Percentiles rank a stretch among this genome's conserved stretches.
Evolutionary conservation across 2,888 invertebrate species (phyloP).

Genomic region (Troilus luridus): DNA sequence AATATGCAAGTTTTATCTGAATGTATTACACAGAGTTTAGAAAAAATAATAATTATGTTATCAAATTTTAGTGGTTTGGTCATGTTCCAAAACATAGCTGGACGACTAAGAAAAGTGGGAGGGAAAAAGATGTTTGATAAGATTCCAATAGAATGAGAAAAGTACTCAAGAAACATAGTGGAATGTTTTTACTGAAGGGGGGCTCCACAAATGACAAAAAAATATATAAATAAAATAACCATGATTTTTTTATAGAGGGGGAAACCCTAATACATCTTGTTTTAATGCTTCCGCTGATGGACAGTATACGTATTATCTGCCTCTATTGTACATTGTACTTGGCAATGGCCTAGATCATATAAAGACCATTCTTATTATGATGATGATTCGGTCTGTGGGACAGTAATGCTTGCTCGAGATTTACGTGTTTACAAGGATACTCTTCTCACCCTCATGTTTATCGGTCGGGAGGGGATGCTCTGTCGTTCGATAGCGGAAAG

Average conservation of each 20-base stretch:
- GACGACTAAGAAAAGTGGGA: too few species aligned
- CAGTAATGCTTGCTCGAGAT: conserved; percentile 35
- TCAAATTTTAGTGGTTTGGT: too few species aligned
- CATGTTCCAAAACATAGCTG: too few species aligned
- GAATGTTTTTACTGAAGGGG: neutral
- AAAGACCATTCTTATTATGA: conserved; percentile 7
- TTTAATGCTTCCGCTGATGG: conserved; percentile 36
- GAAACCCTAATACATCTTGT: neutral
- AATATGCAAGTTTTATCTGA: too few species aligned
- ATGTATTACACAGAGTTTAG: too few species aligned
- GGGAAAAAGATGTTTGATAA: too few species aligned
- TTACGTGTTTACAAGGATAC: conserved; percentile 41
- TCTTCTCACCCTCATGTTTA: conserved; percentile 1
- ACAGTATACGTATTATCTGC: neutral
- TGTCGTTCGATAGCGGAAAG: conserved; percentile 27
- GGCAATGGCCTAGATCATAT: neutral
- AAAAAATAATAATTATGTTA: too few species aligned
- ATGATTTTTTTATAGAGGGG: neutral
- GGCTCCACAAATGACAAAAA: neutral
- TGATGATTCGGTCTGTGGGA: conserved; percentile 30
- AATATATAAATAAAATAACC: neutral
- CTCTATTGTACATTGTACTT: neutral
- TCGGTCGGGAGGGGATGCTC: neutral
- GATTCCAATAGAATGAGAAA: too few species aligned
- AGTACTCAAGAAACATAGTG: too few species aligned